Evolutionary conservation across 1,140 invertebrate species (phyloP).

Genomic region (Cephus cinctus): DNA sequence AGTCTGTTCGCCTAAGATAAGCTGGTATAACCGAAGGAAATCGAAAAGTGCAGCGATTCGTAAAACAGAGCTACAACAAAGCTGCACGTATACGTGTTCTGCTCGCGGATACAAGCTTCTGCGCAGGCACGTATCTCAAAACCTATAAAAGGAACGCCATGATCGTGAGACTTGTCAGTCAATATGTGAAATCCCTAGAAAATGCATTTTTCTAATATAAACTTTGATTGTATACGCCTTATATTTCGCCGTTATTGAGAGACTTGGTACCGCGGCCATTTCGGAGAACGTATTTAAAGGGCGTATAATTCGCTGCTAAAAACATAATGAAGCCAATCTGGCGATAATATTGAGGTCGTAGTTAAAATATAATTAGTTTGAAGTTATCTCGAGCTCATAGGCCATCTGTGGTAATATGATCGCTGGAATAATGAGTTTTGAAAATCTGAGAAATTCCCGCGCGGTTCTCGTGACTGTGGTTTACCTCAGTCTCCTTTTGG

Average conservation of each 20-base stretch:
- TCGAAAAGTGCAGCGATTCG: slow-evolving; percentile 50
- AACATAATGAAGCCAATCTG: too few species aligned
- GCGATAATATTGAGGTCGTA: too few species aligned
- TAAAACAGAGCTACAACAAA: slow-evolving; percentile 32
- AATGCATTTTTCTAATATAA: too few species aligned
- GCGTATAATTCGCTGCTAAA: too few species aligned
- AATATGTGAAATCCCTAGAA: slow-evolving; percentile 26
- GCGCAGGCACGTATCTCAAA: slow-evolving; percentile 29
- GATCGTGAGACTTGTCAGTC: slow-evolving; percentile 28
- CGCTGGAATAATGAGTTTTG: slow-evolving; percentile 12
- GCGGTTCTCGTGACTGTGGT: slow-evolving; percentile 59
- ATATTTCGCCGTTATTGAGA: too few species aligned
- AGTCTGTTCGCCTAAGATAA: slow-evolving; percentile 41
- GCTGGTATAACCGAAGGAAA: slow-evolving; percentile 41
- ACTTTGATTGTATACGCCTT: too few species aligned
- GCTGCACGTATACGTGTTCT: slow-evolving; percentile 26
- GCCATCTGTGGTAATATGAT: background rate
- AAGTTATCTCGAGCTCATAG: background rate
- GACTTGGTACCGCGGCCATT: too few species aligned
- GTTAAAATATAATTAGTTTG: too few species aligned
- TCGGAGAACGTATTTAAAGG: too few species aligned
- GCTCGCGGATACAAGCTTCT: slow-evolving; percentile 30
- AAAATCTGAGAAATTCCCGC: slow-evolving; percentile 36
- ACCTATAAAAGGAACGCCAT: slow-evolving; percentile 41
- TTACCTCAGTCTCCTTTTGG: slow-evolving; percentile 69